Evolutionary conservation across 2,113 vertebrate species (phyloP), one percentile per base, ranked within the genome.

Genomic region (Nothoprocta pentlandii): DNA sequence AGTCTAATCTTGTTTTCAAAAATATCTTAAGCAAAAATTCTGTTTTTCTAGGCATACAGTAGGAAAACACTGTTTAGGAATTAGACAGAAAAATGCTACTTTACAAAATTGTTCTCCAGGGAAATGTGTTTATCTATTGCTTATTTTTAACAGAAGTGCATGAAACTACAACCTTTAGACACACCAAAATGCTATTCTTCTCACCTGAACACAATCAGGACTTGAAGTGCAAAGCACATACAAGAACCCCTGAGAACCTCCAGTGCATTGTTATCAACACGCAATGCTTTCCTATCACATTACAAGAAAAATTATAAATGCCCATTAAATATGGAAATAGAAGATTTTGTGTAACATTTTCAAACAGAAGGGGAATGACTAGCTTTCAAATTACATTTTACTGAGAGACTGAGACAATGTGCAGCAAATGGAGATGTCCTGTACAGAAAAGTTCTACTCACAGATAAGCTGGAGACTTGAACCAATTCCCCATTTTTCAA

Each of bases 291-390:
- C 77, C 53, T 4, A 10, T 92, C 79, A 81, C 90, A 92, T 79
- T 89, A 93, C 82, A 73, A 93, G 93, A 84, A 88, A 89, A 92
- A 93, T 46, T 75, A 3, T 77, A 92, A 93, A 92, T 79, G 83
- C 84, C 88, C 90, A 95, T 86, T 95, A 95, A 95, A 94, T 86
- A 92, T 61, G 83, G 93, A 92, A 90, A 71, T 80, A 94, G 81
- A 95, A 92, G 90, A 90, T 44, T 88, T 54, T 13, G 77, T 1
- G 3, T 28, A 58, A 86, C 1, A 1, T 80, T 94, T 94, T 95
- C 80, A 94, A 95, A 30, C 53, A 61, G 90, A 92, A 62, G 25
- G 69, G 88, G 77, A 93, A 94, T 71, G 88, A 93, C 93, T 5
- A 1, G 39, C 90, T 95, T 68, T 92, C 56, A n/a, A 78, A 67